Percentiles rank a stretch among this genome's conserved stretches.
These are phyloP conservation scores for Paedocypris micromegethes DNA, from an alignment of 2,797 vertebrate genomes.

Conservation along the genomic window DNA sequence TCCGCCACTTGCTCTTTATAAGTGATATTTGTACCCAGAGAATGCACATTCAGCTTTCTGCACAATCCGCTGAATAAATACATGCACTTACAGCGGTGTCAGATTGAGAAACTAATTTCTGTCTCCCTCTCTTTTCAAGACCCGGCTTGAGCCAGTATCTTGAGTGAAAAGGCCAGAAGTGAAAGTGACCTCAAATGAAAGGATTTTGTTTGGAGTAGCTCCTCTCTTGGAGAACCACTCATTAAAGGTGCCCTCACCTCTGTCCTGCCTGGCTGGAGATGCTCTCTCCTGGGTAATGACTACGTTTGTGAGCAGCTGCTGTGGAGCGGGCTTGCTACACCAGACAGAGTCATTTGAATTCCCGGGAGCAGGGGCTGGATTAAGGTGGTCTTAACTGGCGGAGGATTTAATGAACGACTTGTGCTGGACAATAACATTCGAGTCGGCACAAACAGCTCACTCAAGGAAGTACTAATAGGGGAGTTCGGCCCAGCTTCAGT, in stretches of 20 bases:
- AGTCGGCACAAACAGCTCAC: slow-evolving; percentile 62
- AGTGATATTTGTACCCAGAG: no score
- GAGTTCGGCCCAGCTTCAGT: slow-evolving; percentile 35
- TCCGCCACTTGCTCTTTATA: no score
- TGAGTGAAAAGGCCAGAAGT: slow-evolving; percentile 40
- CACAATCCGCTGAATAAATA: slow-evolving; percentile 32
- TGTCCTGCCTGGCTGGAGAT: slow-evolving; percentile 40
- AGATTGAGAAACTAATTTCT: slow-evolving; percentile 39
- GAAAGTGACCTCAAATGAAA: slow-evolving; percentile 47
- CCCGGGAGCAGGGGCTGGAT: slow-evolving; percentile 52
- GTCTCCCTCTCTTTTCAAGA: slow-evolving; percentile 12
- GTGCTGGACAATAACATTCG: slow-evolving; percentile 58
- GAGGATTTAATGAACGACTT: slow-evolving; percentile 51
- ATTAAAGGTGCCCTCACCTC: slow-evolving; percentile 57
- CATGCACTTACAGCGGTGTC: slow-evolving; percentile 24
- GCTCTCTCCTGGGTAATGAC: slow-evolving; percentile 42
- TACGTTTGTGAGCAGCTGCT: slow-evolving; percentile 35
- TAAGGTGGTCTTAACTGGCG: slow-evolving; percentile 54
- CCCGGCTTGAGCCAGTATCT: slow-evolving; percentile 32
- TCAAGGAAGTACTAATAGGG: slow-evolving; percentile 50
- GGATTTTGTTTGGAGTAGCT: slow-evolving; percentile 44
- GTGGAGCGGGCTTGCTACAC: slow-evolving; percentile 27
- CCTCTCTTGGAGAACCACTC: slow-evolving; percentile 51
- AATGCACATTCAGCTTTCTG: slow-evolving; percentile 29
- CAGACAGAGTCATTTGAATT: slow-evolving; percentile 52